Evolutionary conservation across 64 coral and sea anemone genomes (phyloP), one percentile per base, ranked within the genome.

Genomic region (Montipora cactus): DNA sequence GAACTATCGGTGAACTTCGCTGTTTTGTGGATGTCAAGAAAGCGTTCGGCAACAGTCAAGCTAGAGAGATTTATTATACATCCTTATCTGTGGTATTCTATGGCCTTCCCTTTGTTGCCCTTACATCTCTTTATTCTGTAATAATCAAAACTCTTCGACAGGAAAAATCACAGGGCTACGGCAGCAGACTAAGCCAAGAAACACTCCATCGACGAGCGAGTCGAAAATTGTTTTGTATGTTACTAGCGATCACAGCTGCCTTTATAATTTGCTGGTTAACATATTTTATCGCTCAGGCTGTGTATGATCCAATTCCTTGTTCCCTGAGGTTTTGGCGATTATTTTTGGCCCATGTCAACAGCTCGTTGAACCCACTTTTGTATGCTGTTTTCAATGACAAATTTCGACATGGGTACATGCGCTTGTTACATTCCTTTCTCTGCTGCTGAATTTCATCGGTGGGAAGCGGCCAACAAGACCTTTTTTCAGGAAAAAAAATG

Each of bases 331-430:
- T 94, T 89, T 94, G 92, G 92, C 84, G 92, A 22, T 20, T 94
- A n/a, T 88, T 94, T 15, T 25, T 94, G 25, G 91, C 91, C 4
- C 91, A 93, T 46, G 59, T 77, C 46, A 94, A 94, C 8, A 94
- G 92, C 21, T 84, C 92, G 4, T 28, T 94, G 5, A 94, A 82
- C 16, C 92, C 92, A 1, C 89, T 75, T 81, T 19, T 94, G 64
- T 94, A 58, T 7, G 76, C 81, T 64, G 76, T 82, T 50, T 94
- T 89, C 67, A 94, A 94, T 28, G 47, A 49, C 4, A 73, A 74
- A 44, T 94, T 75, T 80, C 84, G 74, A 53, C 58, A 75, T 6
- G 75, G 87, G 9, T 89, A 59, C 16, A 88, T 44, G 45, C 23
- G 59, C 3, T 20, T 84, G 59, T 19, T 84, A 37, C 44, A 15